These are phyloP conservation scores for Carlito syrichta DNA, from an alignment of 2,113 vertebrate genomes.

Conservation along the genomic window DNA sequence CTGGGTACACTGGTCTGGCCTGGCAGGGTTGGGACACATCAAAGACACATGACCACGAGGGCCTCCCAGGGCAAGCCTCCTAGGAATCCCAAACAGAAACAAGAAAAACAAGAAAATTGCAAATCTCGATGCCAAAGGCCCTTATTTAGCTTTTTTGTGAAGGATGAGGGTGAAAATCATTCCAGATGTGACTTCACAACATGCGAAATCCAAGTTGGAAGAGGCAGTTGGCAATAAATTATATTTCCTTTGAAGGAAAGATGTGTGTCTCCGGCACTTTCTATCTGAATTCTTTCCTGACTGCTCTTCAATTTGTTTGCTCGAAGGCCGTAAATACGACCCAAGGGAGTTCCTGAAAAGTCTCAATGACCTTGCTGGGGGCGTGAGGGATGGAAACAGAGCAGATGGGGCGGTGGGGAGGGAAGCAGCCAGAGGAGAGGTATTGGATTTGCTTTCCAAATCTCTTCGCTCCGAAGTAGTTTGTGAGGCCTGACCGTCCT, in stretches of 20 bases:
- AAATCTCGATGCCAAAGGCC: not conserved
- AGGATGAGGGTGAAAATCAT: not conserved
- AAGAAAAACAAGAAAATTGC: accelerated
- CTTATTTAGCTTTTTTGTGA: not conserved
- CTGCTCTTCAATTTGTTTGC: constrained; percentile 7
- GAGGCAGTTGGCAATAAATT: not conserved
- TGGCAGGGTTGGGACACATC: accelerated
- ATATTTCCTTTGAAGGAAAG: not conserved
- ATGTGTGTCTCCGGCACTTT: not conserved
- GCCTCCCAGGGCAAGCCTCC: too few relatives aligned
- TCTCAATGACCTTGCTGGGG: not conserved
- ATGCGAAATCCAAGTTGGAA: accelerated
- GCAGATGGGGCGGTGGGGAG: accelerated
- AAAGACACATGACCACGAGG: not conserved
- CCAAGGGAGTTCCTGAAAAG: not conserved
- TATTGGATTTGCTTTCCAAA: not conserved
- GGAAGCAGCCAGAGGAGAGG: not conserved
- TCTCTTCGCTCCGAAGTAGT: not conserved
- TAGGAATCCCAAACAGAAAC: not conserved
- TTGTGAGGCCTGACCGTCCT: too few relatives aligned
- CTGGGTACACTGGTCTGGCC: not conserved
- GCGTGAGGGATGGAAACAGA: not conserved
- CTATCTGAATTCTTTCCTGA: constrained; percentile 36
- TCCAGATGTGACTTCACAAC: not conserved
- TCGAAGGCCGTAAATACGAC: not conserved